Base-by-base conservation (phyloP, 2,113 vertebrate species). In the Salminus brasiliensis region DNA sequence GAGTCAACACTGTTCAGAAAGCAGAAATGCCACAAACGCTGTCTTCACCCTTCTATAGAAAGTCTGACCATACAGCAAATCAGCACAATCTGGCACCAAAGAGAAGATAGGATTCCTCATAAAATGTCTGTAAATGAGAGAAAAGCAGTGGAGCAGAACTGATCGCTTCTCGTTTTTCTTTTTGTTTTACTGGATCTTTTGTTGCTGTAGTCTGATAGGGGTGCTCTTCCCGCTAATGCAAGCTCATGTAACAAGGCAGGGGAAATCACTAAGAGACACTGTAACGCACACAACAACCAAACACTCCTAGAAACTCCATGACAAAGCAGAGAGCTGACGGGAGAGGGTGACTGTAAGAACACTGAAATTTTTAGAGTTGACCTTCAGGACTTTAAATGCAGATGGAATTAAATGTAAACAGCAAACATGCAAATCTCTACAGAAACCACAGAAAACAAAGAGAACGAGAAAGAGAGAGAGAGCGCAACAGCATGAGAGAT, bases 231-330 rank as follows among this genome's bases (percentile, higher is more conserved):
- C 53, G 21, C 76, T 43, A 43, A 78, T 78, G 66, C 66, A 70
- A 70, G 39, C 39, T 69, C 67, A 78, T 49, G 76, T 70, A 67
- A 78, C 34, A n/a, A 62, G 13, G 27, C 53, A 71, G 47, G 0
- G 41, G 18, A 71, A 78, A 43, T 78, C 34, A 18, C 76, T 78
- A 60, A 78, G 60, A 66, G 62, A 23, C 47, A 71, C 60, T 62
- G 71, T 45, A 78, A 70, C 29, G n/a, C 45, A 47, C 45, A 47
- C 12, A 32, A 69, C 59, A 49, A 36, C 32, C 8, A 34, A 23
- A 43, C 29, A 29, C 63, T 34, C 41, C 18, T 16, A 52, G 47
- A 2, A 8, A 12, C 9, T 3, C 41, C 9, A 12, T 7, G 0
- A n/a, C 47, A 2, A 18, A 52, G 47, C 21, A 7, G 16, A 52